Conservation (phyloP, 2,888 invertebrate genomes). For the Ganaspis brasiliensis region DNA sequence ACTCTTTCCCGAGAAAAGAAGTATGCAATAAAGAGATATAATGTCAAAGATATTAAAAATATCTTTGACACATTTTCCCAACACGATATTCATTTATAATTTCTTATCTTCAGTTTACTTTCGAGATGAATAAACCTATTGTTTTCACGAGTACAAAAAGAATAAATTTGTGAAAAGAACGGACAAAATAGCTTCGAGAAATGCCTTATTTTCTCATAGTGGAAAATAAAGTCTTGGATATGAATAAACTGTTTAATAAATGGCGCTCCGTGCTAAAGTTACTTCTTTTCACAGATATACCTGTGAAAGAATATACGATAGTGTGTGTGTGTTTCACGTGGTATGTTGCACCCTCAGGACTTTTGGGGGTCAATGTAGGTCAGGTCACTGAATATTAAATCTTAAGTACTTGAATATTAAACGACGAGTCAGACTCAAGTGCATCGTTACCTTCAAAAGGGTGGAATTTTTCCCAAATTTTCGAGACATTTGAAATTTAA, state of each 20-base stretch:
- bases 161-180: slow-evolving; percentile 1
- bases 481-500: not conserved
- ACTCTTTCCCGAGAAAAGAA: too few species aligned
- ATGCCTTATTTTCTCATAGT: slow-evolving; percentile 58
- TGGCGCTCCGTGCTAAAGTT: slow-evolving; percentile 36
- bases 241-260: slow-evolving; percentile 70
- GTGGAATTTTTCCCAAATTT: slow-evolving; percentile 12
- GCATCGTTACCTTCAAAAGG: slow-evolving; percentile 30
- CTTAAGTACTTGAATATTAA: slow-evolving; percentile 61
- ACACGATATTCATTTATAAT: not conserved
- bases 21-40: too few species aligned
- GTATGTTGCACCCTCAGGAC: slow-evolving; percentile 38
- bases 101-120: not conserved
- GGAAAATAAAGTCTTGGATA: slow-evolving; percentile 62
- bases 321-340: slow-evolving; percentile 23
- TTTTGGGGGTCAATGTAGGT: slow-evolving; percentile 54
- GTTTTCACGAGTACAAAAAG: slow-evolving; percentile 1
- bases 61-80: not conserved
- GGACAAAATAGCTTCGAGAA: slow-evolving; percentile 33
- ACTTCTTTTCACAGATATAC: slow-evolving; percentile 44
- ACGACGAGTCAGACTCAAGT: slow-evolving; percentile 52
- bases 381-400: slow-evolving; percentile 60
- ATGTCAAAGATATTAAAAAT: too few species aligned
- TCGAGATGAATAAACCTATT: slow-evolving; percentile 1
- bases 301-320: slow-evolving; percentile 10